Conservation (phyloP, 2,888 invertebrate species). For the Cryptophagus acutangulus region DNA sequence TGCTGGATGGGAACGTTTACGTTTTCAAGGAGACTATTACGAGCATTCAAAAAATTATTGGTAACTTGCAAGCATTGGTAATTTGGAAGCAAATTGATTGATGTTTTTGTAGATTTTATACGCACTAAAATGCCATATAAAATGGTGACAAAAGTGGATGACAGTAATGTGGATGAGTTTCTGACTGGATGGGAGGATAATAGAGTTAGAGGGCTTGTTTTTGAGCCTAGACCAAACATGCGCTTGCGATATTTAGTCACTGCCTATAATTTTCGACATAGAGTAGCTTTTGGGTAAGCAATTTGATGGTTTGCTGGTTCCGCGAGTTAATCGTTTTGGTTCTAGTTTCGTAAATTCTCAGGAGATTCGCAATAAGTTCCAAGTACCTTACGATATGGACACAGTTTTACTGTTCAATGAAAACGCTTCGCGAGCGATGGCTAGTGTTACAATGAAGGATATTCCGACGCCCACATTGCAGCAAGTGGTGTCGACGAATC, state of each 20-base stretch:
- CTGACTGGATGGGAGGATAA: slow-evolving; percentile 89
- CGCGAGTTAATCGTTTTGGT: too few relatives aligned
- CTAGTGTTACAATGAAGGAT: slow-evolving; percentile 83
- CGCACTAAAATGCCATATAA: slow-evolving; percentile 81
- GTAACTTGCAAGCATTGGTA: slow-evolving; percentile 47
- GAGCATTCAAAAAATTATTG: slow-evolving; percentile 75
- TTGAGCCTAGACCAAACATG: slow-evolving; percentile 71
- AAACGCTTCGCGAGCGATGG: slow-evolving; percentile 71
- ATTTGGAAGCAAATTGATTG: slow-evolving; percentile 1
- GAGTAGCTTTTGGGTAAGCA: slow-evolving; percentile 80
- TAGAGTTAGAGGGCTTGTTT: slow-evolving; percentile 81
- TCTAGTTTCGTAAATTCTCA: slow-evolving; percentile 67
- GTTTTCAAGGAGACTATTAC: slow-evolving; percentile 79
- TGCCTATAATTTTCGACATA: slow-evolving; percentile 79
- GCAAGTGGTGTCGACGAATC: slow-evolving; percentile 84
- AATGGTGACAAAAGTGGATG: slow-evolving; percentile 63
- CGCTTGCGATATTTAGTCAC: slow-evolving; percentile 82
- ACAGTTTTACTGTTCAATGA: slow-evolving; percentile 88
- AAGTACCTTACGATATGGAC: slow-evolving; percentile 69
- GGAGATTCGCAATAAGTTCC: slow-evolving; percentile 62
- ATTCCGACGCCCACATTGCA: slow-evolving; percentile 83
- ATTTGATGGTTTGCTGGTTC: too few relatives aligned
- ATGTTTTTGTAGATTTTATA: slow-evolving; percentile 66
- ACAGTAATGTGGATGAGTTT: slow-evolving; percentile 70
- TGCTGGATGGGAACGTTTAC: slow-evolving; percentile 78